Percentiles rank a stretch among this genome's conserved stretches.
Evolutionary conservation across 2,797 vertebrate species (phyloP).

Genomic region (Scyliorhinus canicula): DNA sequence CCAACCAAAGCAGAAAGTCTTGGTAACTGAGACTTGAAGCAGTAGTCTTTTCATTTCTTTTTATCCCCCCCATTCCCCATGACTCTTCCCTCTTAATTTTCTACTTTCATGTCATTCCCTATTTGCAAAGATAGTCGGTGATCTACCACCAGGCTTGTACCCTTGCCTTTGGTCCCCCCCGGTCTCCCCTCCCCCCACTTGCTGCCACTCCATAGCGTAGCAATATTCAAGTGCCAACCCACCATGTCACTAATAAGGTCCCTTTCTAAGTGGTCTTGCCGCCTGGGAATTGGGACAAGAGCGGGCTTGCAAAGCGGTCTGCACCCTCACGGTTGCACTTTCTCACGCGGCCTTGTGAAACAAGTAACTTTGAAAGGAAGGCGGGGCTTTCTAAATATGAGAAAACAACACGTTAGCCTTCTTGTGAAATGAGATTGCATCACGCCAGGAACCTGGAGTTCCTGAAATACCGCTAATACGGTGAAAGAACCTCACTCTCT

Average conservation of each 20-base stretch:
- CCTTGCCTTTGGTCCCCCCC: not conserved
- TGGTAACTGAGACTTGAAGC: not conserved
- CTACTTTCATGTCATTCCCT: not conserved
- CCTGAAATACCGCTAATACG: not conserved
- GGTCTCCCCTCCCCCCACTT: not conserved
- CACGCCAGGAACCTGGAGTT: not conserved
- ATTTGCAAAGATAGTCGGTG: not conserved
- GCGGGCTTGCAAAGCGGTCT: not conserved
- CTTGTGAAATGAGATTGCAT: not conserved
- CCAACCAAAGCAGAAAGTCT: slow-evolving; percentile 23
- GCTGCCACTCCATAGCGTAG: not conserved
- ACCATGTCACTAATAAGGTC: not conserved
- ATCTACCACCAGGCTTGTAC: too few relatives aligned
- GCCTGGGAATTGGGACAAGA: not conserved
- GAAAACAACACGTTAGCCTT: not conserved
- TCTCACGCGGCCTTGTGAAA: not conserved
- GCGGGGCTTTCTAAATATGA: not conserved
- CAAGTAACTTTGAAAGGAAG: not conserved
- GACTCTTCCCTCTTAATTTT: not conserved
- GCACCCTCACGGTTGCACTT: not conserved
- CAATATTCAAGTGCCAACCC: not conserved
- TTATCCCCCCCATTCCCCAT: not conserved
- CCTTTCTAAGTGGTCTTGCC: not conserved
- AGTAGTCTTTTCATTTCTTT: not conserved
- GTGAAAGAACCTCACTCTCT: not conserved